Conservation (phyloP, 2,797 vertebrate genomes). For the Champsocephalus esox region DNA sequence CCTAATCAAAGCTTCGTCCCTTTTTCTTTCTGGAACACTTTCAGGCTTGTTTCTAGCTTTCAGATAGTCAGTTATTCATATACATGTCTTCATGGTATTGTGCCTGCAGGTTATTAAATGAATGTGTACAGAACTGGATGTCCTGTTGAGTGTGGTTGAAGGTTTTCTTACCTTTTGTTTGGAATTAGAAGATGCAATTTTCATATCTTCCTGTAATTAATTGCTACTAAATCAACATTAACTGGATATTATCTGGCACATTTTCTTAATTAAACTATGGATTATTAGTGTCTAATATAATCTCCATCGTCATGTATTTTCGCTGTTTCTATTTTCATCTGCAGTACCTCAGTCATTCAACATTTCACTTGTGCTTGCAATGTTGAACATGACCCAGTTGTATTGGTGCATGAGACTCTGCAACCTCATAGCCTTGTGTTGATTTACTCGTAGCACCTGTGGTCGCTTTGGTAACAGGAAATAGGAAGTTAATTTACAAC, state of each 20-base stretch:
- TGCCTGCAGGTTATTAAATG: neutral
- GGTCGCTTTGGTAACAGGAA: conserved; percentile 47
- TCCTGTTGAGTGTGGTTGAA: neutral
- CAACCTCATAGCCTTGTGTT: conserved; percentile 6
- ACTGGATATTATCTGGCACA: neutral
- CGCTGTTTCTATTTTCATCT: neutral
- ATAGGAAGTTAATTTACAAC: conserved; percentile 33
- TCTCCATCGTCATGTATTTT: neutral
- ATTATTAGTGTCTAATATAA: neutral
- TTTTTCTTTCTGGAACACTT: conserved; percentile 18
- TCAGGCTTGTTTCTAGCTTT: conserved; percentile 15
- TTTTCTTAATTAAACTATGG: neutral
- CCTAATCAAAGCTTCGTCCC: conserved; percentile 31
- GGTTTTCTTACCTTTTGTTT: neutral
- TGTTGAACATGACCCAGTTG: conserved; percentile 1
- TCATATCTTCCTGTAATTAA: neutral
- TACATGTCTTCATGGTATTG: neutral
- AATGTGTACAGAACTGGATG: conserved; percentile 1
- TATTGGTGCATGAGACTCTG: neutral
- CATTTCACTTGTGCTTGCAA: conserved; percentile 2
- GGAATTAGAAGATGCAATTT: neutral
- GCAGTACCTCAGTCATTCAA: neutral
- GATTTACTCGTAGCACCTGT: conserved; percentile 33
- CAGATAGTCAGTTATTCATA: conserved; percentile 27
- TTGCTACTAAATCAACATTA: neutral